Evolutionary conservation across 2,797 vertebrate genomes (phyloP).

Genomic region (Apogon talboti): DNA sequence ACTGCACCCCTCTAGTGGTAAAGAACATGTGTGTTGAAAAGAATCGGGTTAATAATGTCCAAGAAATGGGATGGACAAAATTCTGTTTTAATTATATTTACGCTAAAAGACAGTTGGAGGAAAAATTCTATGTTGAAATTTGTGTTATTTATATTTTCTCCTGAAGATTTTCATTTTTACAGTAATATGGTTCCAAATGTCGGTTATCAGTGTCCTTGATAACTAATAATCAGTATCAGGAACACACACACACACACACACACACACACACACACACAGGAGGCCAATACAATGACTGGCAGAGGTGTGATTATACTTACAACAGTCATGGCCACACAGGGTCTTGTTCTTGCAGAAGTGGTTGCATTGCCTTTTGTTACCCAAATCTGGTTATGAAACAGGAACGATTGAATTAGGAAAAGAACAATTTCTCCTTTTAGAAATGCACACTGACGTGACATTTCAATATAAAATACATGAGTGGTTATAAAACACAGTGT

Average conservation of each 20-base stretch:
- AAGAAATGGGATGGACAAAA: too few species aligned
- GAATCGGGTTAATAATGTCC: too few species aligned
- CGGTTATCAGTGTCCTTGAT: too few species aligned
- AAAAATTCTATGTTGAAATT: too few species aligned
- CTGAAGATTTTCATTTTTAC: too few species aligned
- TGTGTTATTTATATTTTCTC: too few species aligned
- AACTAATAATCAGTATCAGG: too few species aligned
- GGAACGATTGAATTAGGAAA: not conserved
- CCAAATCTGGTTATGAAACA: constrained; percentile 39
- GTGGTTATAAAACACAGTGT: not conserved
- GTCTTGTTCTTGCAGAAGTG: constrained; percentile 97
- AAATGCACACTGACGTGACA: not conserved
- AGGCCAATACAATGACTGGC: not conserved
- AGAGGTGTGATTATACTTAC: constrained; percentile 83
- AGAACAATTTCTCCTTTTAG: not conserved
- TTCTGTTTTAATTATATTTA: too few species aligned
- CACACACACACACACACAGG: not conserved
- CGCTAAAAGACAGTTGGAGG: too few species aligned
- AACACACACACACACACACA: not conserved
- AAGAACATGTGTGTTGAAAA: too few species aligned
- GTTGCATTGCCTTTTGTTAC: constrained; percentile 88
- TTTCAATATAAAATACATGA: constrained; percentile 6
- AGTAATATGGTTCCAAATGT: too few species aligned
- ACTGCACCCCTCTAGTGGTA: too few species aligned
- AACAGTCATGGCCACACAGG: constrained; percentile 93